Evolutionary conservation across 1,140 invertebrate genomes (phyloP), one percentile per base, ranked within the genome.

Genomic region (Bradynema listronoti): DNA sequence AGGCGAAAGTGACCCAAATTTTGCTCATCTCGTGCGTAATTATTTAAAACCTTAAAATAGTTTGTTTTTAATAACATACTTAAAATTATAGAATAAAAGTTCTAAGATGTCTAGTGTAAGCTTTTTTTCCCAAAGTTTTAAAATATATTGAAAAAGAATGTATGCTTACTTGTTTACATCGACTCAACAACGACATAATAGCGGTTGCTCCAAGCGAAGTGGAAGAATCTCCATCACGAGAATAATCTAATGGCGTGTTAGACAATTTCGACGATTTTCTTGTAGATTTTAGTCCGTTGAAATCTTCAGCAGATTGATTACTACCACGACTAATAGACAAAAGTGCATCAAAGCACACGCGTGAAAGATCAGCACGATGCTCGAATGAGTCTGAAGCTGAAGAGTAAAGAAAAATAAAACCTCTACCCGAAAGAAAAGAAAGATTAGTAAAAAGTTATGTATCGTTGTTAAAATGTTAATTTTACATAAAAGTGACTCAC

Each of bases 361-460:
- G 64, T 11, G 71, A 74, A 30, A 77, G 55, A 36, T 78, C 74
- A 25, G 71, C 58, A 27, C 75, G 58, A 58, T 77, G 73, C 33
- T 62, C 54, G 39, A 69, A 68, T 9, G 71, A 65, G 61, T 78
- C 74, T 78, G 66, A 77, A 77, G 76, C 73, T 76, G 66, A 75
- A 77, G 33, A 43, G 14, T 54, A 54, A 61, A 19, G 27, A 22
- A 7, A 43, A 27, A 41, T 16, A 16, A 64, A 50, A 59, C 25
- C 27, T 27, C 1, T 16, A 7, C n/a, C n/a, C n/a, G 59, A 59
- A 32, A 58, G 54, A 30, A 11, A 19, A 6, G 4, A 42, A 42
- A 43, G 25, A 22, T 1, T 11, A 50, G 16, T 32, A 42, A 53
- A 56, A 4, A 4, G 45, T 19, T 50, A 55, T 29, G 22, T 55